These are phyloP conservation scores for Amphibalanus amphitrite DNA, from an alignment of 1,140 invertebrate species.

Conservation along the genomic window DNA sequence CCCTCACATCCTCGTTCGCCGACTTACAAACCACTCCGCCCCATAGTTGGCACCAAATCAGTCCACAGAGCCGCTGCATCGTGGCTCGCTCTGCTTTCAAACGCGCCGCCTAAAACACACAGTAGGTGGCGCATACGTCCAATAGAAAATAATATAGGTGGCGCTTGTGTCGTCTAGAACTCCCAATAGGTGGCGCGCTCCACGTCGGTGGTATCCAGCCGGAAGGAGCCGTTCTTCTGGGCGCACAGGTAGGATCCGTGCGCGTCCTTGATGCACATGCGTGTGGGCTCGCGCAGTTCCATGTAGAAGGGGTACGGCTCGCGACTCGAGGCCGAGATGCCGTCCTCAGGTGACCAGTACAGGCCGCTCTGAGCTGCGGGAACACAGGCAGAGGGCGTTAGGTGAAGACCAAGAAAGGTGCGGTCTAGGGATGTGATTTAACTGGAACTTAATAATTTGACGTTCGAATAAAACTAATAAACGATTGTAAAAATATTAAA, in stretches of 20 bases:
- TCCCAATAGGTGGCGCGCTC: conserved; percentile 79
- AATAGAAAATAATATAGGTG: too few species aligned
- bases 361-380: conserved; percentile 72
- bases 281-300: conserved; percentile 74
- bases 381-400: not conserved
- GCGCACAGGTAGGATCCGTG: conserved; percentile 66
- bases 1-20: too few species aligned
- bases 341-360: conserved; percentile 76
- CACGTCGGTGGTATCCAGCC: conserved; percentile 57
- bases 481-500: too few species aligned
- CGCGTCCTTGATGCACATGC: conserved; percentile 68
- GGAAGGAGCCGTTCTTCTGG: conserved; percentile 85
- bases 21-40: too few species aligned
- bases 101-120: not conserved
- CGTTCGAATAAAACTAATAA: too few species aligned
- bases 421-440: too few species aligned
- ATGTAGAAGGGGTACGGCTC: conserved; percentile 74
- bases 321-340: conserved; percentile 68
- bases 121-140: too few species aligned
- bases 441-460: too few species aligned
- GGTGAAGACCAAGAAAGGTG: too few species aligned
- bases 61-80: not conserved
- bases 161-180: too few species aligned
- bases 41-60: not conserved
- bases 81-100: too few species aligned